These are phyloP conservation scores for Pomatostomus ruficeps DNA, from an alignment of 2,113 vertebrate species.

Conservation along the genomic window DNA sequence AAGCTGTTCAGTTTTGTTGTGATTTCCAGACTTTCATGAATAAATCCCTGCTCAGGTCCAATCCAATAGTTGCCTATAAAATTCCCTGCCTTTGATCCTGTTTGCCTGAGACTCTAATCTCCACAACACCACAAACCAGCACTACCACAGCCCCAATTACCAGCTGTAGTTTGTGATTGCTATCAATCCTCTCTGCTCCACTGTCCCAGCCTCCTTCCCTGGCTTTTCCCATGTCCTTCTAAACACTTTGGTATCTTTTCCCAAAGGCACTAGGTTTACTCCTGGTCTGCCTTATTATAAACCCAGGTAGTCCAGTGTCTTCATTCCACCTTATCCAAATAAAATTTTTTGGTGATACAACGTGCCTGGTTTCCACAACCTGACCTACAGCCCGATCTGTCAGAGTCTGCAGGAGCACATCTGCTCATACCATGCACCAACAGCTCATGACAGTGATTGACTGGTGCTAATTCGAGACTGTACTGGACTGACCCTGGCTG, in stretches of 20 bases:
- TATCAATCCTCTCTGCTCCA: fast-evolving
- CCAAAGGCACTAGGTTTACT: neutral
- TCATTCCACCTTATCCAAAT: neutral
- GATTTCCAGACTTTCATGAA: constrained; percentile 8
- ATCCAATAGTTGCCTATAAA: neutral
- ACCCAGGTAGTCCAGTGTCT: neutral
- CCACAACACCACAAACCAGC: neutral
- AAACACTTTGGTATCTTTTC: neutral
- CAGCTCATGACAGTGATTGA: neutral
- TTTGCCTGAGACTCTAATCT: neutral
- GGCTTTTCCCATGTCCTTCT: neutral
- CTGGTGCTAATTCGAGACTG: neutral
- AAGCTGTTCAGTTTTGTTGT: constrained; percentile 5
- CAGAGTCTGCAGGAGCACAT: neutral
- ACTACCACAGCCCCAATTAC: neutral
- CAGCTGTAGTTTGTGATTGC: neutral
- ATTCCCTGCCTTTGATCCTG: neutral
- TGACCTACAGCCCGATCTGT: neutral
- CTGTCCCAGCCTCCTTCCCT: neutral
- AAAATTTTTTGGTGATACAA: neutral
- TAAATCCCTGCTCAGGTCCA: neutral
- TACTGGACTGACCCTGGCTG: neutral
- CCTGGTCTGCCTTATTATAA: neutral
- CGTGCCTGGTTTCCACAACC: fast-evolving
- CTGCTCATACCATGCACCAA: neutral